These are phyloP conservation scores for Nothobranchius kuhntae DNA, from an alignment of 2,113 vertebrate genomes.

Conservation along the genomic window DNA sequence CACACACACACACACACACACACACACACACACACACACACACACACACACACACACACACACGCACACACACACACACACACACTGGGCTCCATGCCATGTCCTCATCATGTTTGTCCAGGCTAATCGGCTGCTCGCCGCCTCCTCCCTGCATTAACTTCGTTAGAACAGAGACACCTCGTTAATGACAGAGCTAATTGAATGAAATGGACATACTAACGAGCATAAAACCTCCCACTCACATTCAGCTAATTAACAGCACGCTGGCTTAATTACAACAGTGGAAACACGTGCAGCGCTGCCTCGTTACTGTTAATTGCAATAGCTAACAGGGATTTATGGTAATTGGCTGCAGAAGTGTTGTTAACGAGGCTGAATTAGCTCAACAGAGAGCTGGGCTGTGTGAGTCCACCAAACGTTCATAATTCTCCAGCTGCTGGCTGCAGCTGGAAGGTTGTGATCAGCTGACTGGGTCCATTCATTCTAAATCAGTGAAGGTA, in stretches of 20 bases:
- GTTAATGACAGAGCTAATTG: slow-evolving; percentile 99
- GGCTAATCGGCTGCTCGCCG: slow-evolving; percentile 82
- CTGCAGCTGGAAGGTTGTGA: slow-evolving; percentile 14
- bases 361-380: slow-evolving; percentile 79
- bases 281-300: slow-evolving; percentile 89
- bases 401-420: slow-evolving; percentile 82
- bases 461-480: slow-evolving; percentile 35
- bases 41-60: slow-evolving; percentile 2
- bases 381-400: slow-evolving; percentile 59
- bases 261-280: slow-evolving; percentile 98
- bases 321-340: slow-evolving; percentile 93
- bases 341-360: slow-evolving; percentile 95
- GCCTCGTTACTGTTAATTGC: slow-evolving; percentile 96
- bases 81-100: slow-evolving; percentile 77
- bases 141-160: slow-evolving; percentile 73
- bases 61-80: slow-evolving; percentile 26
- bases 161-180: slow-evolving; percentile 74
- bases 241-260: slow-evolving; percentile 99
- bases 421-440: slow-evolving; percentile 50
- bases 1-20: slow-evolving; percentile 3
- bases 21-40: background rate
- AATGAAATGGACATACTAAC: slow-evolving; percentile 99
- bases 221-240: slow-evolving; percentile 99
- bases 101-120: slow-evolving; percentile 90
- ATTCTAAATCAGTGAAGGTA: background rate